These are phyloP conservation scores for Antheraea yamamai DNA, from an alignment of 2,888 invertebrate genomes.

Conservation along the genomic window DNA sequence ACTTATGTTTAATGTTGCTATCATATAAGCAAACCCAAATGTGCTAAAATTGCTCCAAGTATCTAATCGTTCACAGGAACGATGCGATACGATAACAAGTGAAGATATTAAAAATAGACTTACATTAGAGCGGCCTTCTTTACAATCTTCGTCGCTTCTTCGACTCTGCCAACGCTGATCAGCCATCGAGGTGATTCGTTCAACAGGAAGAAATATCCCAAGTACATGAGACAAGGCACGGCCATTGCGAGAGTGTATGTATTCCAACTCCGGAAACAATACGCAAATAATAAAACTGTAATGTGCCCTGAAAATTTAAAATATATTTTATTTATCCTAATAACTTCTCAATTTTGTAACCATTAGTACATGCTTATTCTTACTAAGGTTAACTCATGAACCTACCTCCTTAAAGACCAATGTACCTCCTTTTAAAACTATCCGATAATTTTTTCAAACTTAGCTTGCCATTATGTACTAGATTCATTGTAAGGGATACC, in stretches of 20 bases:
- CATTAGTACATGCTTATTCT: no score
- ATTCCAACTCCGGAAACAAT: conserved; percentile 85
- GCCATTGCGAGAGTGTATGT: conserved; percentile 84
- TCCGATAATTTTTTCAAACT: no score
- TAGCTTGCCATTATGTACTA: no score
- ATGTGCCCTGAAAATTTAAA: conserved; percentile 74
- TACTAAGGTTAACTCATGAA: no score
- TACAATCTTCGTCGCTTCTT: conserved; percentile 84
- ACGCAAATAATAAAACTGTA: conserved; percentile 84
- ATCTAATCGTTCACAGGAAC: not conserved
- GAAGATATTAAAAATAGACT: conserved; percentile 36
- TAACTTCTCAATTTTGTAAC: no score
- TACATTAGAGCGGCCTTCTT: conserved; percentile 83
- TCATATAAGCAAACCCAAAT: not conserved
- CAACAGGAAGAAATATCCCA: conserved; percentile 86
- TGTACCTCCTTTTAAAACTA: no score
- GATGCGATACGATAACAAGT: not conserved
- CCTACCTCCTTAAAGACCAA: no score
- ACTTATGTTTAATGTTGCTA: no score
- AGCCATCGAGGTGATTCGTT: conserved; percentile 92
- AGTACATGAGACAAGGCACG: conserved; percentile 81
- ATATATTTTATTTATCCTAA: not conserved
- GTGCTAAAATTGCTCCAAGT: not conserved
- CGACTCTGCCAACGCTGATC: conserved; percentile 85
- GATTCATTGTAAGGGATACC: no score